A percentile compares a stretch with the other conserved stretches of the same genome.
Evolutionary conservation across 1,140 invertebrate genomes (phyloP).

Genomic region (Pseudomyrmex flavicornis): DNA sequence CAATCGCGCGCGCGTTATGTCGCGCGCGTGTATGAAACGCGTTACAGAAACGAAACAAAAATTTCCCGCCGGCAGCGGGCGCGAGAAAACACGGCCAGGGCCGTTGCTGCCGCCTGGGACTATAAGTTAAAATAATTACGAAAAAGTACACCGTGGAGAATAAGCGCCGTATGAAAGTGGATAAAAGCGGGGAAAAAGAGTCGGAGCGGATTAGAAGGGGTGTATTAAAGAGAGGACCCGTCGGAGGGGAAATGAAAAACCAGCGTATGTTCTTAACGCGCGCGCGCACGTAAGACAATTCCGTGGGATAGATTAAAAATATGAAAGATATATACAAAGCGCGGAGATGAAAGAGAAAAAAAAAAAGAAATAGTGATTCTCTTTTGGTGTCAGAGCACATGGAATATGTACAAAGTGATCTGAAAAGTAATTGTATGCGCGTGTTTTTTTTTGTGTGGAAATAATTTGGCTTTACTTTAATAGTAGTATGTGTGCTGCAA

Average conservation of each 20-base stretch:
- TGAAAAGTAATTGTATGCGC: too few relatives aligned
- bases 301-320: conserved; percentile 50
- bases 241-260: conserved; percentile 51
- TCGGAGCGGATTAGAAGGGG: conserved; percentile 48
- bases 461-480: too few relatives aligned
- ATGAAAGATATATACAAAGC: conserved; percentile 24
- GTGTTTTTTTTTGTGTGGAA: too few relatives aligned
- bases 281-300: conserved; percentile 47
- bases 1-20: conserved; percentile 9
- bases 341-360: background rate
- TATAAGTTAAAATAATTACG: conserved; percentile 61
- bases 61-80: conserved; percentile 21
- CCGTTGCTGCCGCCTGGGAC: conserved; percentile 22
- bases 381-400: conserved; percentile 16
- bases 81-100: conserved; percentile 25
- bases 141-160: conserved; percentile 56
- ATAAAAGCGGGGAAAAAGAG: conserved; percentile 53
- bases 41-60: conserved; percentile 49
- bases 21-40: conserved; percentile 33
- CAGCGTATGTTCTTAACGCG: conserved; percentile 55
- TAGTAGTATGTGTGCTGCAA: too few relatives aligned
- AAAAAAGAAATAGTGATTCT: too few relatives aligned
- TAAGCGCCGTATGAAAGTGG: conserved; percentile 55
- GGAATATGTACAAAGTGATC: background rate
- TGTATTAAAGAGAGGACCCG: conserved; percentile 45